Base-by-base conservation (phyloP, 1,140 invertebrate genomes). In the Drosophila tropicalis region DNA sequence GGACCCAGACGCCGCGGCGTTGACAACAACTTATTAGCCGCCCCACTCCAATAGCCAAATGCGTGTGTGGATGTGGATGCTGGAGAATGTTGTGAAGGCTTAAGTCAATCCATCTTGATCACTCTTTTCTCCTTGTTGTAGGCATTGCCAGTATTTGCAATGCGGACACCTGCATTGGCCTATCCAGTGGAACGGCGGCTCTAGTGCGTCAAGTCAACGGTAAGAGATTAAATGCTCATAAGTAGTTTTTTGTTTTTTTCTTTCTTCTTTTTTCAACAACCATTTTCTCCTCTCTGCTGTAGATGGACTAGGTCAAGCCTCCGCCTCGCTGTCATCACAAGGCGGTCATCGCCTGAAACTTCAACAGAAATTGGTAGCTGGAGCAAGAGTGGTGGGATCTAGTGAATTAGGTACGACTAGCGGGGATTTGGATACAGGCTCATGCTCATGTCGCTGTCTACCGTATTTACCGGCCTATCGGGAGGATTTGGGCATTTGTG, bases 401-500 rank as follows among this genome's bases (percentile, higher is more conserved):
- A 19, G 10, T 10, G 2, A 62, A 66, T 13, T 15, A 22, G 44
- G 17, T 51, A 51, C 44, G 12, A 51, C n/a, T 51, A 51, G 44
- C 32, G 41, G 56, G 0, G 44, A 63, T n/a, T 29, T 39, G 22
- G 75, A 72, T 6, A 75, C 72, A 41, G 92, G 92, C 39, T 95
- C 29, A 29, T 29, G 95, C 85, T 93, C 92, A 19, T 96, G 95
- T 84, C 94, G 95, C 69, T 96, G 95, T 79, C 93, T 94, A 74
- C 84, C 92, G 4, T 93, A 94, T 61, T 79, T 94, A 9, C 94
- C 94, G 4, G 93, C 95, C 44, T 96, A 95, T 92, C 93, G 95
- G 41, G 95, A 96, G 87, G 95, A 96, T 90, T 89, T 95, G 57
- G 93, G 93, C 57, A 94, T 95, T 77, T 96, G 95, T 90, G 95